phyloP scores from a whole-genome alignment of 2,113 vertebrate species.

The Tretioscincus oriximinensis region DNA sequence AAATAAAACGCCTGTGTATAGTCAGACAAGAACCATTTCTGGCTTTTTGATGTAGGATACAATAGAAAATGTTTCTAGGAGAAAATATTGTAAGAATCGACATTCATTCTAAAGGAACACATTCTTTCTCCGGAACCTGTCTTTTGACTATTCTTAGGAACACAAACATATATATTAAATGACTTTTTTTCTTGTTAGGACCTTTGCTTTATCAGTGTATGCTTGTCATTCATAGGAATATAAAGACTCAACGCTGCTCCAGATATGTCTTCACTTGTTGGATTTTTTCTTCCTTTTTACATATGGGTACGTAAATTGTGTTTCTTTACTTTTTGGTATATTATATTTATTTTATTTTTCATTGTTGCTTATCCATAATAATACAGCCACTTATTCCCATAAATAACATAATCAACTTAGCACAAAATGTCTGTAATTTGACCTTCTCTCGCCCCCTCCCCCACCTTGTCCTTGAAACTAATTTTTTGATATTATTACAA shows the following conservation, averaged over 20 bases:
- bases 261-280: conserved; percentile 38
- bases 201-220: conserved; percentile 45
- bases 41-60: conserved; percentile 79
- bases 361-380: too few species aligned
- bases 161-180: conserved; percentile 41
- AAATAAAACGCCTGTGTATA: conserved; percentile 79
- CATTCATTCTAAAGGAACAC: conserved; percentile 65
- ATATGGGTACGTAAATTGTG: conserved; percentile 25
- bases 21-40: conserved; percentile 71
- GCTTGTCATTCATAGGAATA: conserved; percentile 38
- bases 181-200: conserved; percentile 33
- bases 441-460: too few species aligned
- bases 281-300: conserved; percentile 11
- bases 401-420: too few species aligned
- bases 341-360: too few species aligned
- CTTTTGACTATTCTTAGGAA: conserved; percentile 57
- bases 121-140: conserved; percentile 68
- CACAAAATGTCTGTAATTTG: too few species aligned
- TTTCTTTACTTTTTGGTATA: too few species aligned
- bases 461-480: too few species aligned
- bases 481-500: too few species aligned
- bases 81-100: conserved; percentile 70
- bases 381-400: too few species aligned
- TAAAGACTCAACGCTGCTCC: not conserved
- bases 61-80: conserved; percentile 68